Conservation (phyloP, 2,797 vertebrate species). For the Chiropotes sagulatus region DNA sequence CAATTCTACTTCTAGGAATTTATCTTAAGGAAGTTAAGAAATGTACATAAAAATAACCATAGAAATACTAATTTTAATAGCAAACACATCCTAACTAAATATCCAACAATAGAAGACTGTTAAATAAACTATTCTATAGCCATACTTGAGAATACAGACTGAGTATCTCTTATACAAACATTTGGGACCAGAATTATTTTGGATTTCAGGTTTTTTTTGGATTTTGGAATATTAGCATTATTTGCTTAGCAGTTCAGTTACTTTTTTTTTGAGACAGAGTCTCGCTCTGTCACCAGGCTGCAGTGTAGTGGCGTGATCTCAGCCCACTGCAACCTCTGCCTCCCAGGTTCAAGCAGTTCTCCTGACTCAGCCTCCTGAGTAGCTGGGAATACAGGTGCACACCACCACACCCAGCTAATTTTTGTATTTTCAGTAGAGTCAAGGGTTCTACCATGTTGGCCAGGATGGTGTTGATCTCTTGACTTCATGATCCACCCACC, state of each 20-base stretch:
- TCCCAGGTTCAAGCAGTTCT: too few relatives aligned
- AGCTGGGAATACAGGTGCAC: too few relatives aligned
- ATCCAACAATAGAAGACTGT: not conserved
- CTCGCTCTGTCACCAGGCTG: too few relatives aligned
- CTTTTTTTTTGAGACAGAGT: too few relatives aligned
- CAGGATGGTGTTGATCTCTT: too few relatives aligned
- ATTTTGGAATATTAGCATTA: not conserved
- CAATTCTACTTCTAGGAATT: not conserved
- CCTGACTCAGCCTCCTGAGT: too few relatives aligned
- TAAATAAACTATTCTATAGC: not conserved
- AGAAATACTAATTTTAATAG: not conserved
- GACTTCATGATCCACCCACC: too few relatives aligned
- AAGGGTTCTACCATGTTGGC: too few relatives aligned
- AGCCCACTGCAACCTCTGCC: too few relatives aligned
- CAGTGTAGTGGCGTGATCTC: too few relatives aligned
- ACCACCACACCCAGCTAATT: too few relatives aligned
- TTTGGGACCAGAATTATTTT: not conserved
- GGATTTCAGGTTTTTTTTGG: not conserved
- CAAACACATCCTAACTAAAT: not conserved
- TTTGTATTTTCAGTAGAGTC: too few relatives aligned
- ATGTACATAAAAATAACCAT: not conserved
- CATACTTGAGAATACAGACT: not conserved
- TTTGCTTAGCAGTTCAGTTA: not conserved
- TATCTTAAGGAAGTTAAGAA: not conserved
- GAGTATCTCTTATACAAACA: not conserved